Conservation (phyloP, 2,113 vertebrate genomes). For the Xiphias gladius region DNA sequence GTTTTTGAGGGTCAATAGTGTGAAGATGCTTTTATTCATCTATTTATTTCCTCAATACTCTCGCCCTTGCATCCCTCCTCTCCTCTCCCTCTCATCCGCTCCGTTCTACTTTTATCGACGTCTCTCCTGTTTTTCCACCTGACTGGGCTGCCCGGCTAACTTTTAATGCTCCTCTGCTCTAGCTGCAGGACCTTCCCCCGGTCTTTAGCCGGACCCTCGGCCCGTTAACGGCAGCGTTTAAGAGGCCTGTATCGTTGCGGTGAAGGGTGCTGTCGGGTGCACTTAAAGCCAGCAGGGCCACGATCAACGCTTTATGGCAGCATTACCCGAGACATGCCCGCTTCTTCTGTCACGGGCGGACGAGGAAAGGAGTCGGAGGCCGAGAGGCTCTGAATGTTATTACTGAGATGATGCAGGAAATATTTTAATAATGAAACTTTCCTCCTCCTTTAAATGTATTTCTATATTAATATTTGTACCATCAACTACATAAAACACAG, state of each 20-base stretch:
- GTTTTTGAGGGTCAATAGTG: background rate
- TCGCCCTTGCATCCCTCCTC: background rate
- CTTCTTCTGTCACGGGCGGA: conserved; percentile 5
- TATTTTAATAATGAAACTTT: background rate
- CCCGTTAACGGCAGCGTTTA: conserved; percentile 33
- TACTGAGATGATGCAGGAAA: background rate
- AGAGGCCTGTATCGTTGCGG: conserved; percentile 8
- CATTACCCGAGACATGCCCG: conserved; percentile 25
- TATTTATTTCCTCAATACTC: background rate
- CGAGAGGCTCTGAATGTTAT: conserved; percentile 19
- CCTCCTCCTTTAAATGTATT: background rate
- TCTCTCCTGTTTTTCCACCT: conserved; percentile 6
- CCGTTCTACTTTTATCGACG: background rate
- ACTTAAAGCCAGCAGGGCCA: conserved; percentile 22
- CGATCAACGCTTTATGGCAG: conserved; percentile 40
- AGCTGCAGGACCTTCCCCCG: background rate
- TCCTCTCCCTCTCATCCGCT: background rate
- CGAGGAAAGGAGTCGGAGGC: background rate
- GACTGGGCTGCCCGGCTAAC: conserved; percentile 1
- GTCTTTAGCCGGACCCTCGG: background rate
- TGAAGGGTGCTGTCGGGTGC: background rate
- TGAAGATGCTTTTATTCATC: background rate
- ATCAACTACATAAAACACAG: background rate
- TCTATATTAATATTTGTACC: background rate
- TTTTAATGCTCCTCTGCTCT: background rate